Evolutionary conservation across 2,888 invertebrate genomes (phyloP), one percentile per base, ranked within the genome.

Genomic region (Brachyopa scutellaris): DNA sequence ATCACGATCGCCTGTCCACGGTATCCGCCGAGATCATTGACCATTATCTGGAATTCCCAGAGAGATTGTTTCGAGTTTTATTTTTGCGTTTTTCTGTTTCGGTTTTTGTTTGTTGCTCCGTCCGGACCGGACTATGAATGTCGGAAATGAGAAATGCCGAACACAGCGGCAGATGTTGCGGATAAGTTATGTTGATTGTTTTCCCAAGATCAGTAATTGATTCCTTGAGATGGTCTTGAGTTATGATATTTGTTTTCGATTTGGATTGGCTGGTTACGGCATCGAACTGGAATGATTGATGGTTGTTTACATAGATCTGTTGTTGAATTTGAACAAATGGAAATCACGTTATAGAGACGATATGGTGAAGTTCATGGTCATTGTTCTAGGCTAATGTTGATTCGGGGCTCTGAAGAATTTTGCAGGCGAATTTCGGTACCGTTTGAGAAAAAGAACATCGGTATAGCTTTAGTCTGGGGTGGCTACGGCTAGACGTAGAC

Each of bases 31-130:
- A 40, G 79, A 80, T 80, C 79, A 69, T 55, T 74, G 79, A 80
- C 79, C 79, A 80, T n/a, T 57, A 62, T 19, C 55, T 15, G 74
- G 79, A 80, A 74, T 80, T 74, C 53, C 17, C 42, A 23, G 42
- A n/a, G 49, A 11, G 5, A 36, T 13, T 21, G 7, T 26, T 7
- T 23, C n/a, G n/a, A n/a, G n/a, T 45, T 42, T 26, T 9, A 38
- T 21, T 53, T 51, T 26, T 40, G 26, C 26, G 3, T 26, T 6
- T 55, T 29, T 62, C n/a, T 72, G 31, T 40, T 15, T 29, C 11
- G 19, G 11, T 47, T 33, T 53, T 21, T 19, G 5, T 29, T 11
- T 42, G 2, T 21, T 69, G n/a, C 0, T 15, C 5, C 11, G 3
- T 5, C 36, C 36, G 5, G n/a, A 11, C 42, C 26, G 2, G 21